Conservation (phyloP, 2,888 invertebrate species). For the Tanypteryx hageni region DNA sequence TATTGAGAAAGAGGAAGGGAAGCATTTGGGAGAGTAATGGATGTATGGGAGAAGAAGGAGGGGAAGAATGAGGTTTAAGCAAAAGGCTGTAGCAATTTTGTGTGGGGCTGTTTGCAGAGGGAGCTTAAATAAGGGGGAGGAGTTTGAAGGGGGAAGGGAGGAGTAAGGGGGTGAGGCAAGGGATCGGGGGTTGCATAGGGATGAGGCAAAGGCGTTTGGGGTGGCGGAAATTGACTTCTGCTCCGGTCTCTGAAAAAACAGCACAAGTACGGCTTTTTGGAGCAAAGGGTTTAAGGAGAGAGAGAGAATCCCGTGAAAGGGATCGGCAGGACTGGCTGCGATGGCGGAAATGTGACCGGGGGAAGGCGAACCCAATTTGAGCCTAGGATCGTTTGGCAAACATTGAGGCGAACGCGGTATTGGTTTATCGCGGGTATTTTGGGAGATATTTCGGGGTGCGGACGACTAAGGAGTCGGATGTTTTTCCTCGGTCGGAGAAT, state of each 20-base stretch:
- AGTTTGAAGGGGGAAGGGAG: too few species aligned
- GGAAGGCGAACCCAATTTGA: slow-evolving; percentile 9
- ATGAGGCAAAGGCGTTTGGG: not conserved
- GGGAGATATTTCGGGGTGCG: not conserved
- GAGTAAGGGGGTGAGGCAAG: not conserved
- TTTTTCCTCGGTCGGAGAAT: not conserved
- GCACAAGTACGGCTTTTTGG: not conserved
- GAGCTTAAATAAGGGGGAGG: not conserved
- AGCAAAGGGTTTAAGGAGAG: not conserved
- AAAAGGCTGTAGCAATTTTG: not conserved
- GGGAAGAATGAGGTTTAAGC: not conserved
- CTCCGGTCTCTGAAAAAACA: slow-evolving; percentile 25
- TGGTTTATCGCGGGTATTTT: slow-evolving; percentile 32
- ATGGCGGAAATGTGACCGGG: not conserved
- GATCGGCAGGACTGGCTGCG: too few species aligned
- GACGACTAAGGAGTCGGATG: not conserved
- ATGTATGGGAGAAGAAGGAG: not conserved
- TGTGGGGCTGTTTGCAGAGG: not conserved
- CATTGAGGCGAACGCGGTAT: not conserved
- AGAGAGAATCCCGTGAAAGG: too few species aligned
- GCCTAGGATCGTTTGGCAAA: slow-evolving; percentile 43
- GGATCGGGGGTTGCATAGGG: not conserved
- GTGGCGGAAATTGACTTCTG: slow-evolving; percentile 46
- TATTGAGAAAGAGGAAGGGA: not conserved
- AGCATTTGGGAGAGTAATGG: not conserved